Conservation (phyloP, 2,888 invertebrate species). For the Galerucella pusilla region DNA sequence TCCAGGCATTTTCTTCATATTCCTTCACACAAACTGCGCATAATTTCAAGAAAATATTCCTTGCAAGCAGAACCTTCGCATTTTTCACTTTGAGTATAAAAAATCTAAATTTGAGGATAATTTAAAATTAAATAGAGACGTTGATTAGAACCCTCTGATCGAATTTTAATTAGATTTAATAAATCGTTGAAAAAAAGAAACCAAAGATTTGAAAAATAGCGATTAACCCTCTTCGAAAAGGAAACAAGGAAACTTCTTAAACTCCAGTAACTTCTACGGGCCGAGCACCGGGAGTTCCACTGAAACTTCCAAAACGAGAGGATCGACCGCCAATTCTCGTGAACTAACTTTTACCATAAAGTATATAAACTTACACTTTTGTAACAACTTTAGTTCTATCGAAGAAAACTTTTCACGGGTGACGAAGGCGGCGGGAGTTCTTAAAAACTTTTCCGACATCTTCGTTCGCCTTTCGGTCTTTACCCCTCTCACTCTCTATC, state of each 20-base stretch:
- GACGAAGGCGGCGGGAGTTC: conserved; percentile 43
- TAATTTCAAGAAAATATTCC: too few species aligned
- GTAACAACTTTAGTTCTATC: conserved; percentile 64
- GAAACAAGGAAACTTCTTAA: conserved; percentile 23
- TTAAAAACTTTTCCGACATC: conserved; percentile 60
- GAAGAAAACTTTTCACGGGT: conserved; percentile 59
- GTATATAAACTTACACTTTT: conserved; percentile 67
- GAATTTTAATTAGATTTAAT: too few species aligned
- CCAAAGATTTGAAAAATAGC: background rate
- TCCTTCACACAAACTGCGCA: too few species aligned
- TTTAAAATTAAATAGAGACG: too few species aligned
- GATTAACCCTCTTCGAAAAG: conserved; percentile 15
- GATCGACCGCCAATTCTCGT: conserved; percentile 49
- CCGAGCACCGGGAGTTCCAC: conserved; percentile 20
- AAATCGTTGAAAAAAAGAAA: too few species aligned
- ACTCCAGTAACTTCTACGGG: conserved; percentile 16
- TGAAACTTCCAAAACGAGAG: conserved; percentile 18
- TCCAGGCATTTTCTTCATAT: too few species aligned
- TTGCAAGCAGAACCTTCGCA: too few species aligned
- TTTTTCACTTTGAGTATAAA: too few species aligned
- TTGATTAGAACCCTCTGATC: too few species aligned
- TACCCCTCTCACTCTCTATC: background rate
- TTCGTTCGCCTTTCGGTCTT: conserved; percentile 17
- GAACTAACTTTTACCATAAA: conserved; percentile 66
- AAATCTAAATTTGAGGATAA: too few species aligned